Evolutionary conservation across 2,113 vertebrate genomes (phyloP).

Genomic region (Edolisoma coerulescens): DNA sequence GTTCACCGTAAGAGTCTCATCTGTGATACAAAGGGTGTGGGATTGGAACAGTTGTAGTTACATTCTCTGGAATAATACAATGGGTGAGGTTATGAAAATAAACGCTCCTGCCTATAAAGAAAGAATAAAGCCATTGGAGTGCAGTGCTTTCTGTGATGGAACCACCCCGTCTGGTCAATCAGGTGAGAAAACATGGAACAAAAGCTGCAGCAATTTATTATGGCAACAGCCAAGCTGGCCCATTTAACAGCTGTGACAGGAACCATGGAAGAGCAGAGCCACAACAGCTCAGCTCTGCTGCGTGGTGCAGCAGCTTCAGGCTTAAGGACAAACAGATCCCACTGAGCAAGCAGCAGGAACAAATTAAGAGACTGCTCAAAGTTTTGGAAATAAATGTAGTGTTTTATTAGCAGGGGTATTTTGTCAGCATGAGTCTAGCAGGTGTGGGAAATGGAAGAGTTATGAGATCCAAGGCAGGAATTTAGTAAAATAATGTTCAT

Average conservation of each 20-base stretch:
- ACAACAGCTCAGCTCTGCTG: rapidly evolving
- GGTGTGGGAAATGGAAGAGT: background rate
- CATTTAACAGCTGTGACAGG: background rate
- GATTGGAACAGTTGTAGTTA: background rate
- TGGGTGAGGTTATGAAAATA: background rate
- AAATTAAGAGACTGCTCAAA: background rate
- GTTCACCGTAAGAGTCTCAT: background rate
- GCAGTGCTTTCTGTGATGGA: background rate
- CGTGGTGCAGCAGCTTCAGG: background rate
- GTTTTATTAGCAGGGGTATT: background rate
- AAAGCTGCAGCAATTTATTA: background rate
- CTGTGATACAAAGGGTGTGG: background rate
- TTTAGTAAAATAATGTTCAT: background rate
- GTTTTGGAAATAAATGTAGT: background rate
- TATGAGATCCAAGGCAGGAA: background rate
- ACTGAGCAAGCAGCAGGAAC: background rate
- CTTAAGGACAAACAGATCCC: background rate
- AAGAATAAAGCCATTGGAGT: background rate
- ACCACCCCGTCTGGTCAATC: background rate
- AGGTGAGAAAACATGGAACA: background rate
- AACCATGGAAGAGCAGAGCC: background rate
- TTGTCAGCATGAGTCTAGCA: background rate
- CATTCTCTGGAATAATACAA: background rate
- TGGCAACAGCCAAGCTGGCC: background rate
- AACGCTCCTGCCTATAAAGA: background rate